Percentiles rank a stretch among this genome's conserved stretches.
Conservation (phyloP, 2,888 invertebrate species). For the Mythimna vitellina region DNA sequence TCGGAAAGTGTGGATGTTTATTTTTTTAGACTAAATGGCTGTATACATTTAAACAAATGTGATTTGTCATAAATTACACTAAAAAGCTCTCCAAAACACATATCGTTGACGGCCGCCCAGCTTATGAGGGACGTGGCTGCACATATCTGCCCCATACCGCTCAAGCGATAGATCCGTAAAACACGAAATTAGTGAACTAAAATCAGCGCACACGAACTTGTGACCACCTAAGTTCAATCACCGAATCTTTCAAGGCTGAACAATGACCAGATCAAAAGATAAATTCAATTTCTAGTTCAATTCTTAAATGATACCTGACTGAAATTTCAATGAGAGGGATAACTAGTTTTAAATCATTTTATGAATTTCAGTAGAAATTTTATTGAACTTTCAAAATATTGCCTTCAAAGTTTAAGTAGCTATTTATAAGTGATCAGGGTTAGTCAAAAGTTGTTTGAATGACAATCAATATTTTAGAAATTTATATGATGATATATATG, state of each 20-base stretch:
- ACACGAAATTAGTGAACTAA: no score
- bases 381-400: not conserved
- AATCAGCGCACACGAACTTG: not conserved
- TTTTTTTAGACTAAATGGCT: no score
- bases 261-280: slow-evolving; percentile 7
- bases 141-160: no score
- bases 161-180: no score
- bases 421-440: not conserved
- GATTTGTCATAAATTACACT: no score
- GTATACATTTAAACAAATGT: no score
- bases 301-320: slow-evolving; percentile 12
- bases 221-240: slow-evolving; percentile 13
- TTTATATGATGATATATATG: not conserved
- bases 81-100: no score
- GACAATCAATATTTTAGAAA: no score
- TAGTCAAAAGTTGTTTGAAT: not conserved
- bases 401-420: not conserved
- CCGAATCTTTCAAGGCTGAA: not conserved
- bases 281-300: slow-evolving; percentile 23
- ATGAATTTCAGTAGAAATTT: not conserved
- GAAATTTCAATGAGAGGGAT: slow-evolving; percentile 7
- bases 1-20: not conserved
- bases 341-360: slow-evolving; percentile 20
- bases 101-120: no score
- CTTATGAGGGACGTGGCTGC: no score